phyloP scores from a whole-genome alignment of 2,113 vertebrate genomes.

The Ramphastos sulfuratus region DNA sequence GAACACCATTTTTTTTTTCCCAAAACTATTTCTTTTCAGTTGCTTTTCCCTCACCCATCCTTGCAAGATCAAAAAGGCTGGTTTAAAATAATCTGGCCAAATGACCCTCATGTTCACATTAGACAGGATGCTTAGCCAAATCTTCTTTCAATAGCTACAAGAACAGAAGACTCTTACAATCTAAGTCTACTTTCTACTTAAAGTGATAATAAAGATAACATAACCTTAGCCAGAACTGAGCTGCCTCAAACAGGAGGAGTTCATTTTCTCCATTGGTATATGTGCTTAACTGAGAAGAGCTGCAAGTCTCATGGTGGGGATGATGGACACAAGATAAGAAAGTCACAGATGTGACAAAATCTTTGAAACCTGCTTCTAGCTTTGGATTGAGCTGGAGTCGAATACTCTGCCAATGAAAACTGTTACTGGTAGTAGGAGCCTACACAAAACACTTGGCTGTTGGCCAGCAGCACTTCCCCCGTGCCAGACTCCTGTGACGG shows the following conservation, averaged over 20 bases:
- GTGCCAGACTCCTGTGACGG: conserved; percentile 45
- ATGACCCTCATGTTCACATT: too few species aligned
- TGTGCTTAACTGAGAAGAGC: background rate
- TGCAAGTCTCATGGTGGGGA: background rate
- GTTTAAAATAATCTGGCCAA: too few species aligned
- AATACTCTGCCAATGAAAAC: conserved; percentile 47
- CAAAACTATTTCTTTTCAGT: too few species aligned
- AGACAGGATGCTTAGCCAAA: too few species aligned
- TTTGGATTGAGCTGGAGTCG: conserved; percentile 10
- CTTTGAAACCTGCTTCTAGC: conserved; percentile 15
- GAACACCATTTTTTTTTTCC: too few species aligned
- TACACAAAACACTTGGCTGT: conserved; percentile 50
- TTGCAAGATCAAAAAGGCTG: too few species aligned
- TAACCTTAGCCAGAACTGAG: background rate
- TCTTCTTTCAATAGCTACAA: background rate
- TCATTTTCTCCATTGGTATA: background rate
- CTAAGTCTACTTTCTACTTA: background rate
- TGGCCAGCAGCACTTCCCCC: background rate
- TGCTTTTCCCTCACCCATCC: too few species aligned
- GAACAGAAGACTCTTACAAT: background rate
- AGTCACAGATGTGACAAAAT: background rate
- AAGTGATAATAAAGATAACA: background rate
- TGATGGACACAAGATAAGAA: background rate
- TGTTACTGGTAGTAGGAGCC: background rate
- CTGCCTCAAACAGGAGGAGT: background rate